These are phyloP conservation scores for Pollenia amentaria DNA, from an alignment of 2,888 invertebrate genomes.

Conservation along the genomic window DNA sequence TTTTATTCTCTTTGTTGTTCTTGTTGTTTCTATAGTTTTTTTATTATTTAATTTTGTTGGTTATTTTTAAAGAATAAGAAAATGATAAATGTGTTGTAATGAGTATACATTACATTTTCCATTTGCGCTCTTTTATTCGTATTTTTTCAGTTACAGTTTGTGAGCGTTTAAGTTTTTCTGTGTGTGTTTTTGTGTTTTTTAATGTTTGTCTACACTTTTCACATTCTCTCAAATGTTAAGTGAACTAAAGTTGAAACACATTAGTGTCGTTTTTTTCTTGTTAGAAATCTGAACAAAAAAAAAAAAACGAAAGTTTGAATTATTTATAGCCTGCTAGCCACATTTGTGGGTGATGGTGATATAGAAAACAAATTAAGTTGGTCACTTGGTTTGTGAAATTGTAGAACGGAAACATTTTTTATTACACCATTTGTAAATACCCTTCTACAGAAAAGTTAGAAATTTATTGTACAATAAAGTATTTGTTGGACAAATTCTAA, in stretches of 20 bases:
- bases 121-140: conserved; percentile 11
- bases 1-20: not conserved
- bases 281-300: not conserved
- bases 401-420: not conserved
- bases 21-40: conserved; percentile 22
- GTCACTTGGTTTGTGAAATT: not conserved
- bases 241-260: conserved; percentile 20
- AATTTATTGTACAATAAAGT: too few species aligned
- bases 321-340: not conserved
- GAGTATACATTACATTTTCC: conserved; percentile 62
- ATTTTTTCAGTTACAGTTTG: not conserved
- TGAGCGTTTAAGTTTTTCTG: not conserved
- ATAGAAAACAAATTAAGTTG: not conserved
- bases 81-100: conserved; percentile 71
- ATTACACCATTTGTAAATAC: not conserved
- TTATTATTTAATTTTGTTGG: not conserved
- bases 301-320: not conserved
- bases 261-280: conserved; percentile 6
- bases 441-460: too few species aligned
- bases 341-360: not conserved
- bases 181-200: not conserved
- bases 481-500: not conserved
- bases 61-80: conserved; percentile 20
- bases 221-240: conserved; percentile 26
- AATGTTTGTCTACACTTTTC: conserved; percentile 1